These are phyloP conservation scores for Rana temporaria DNA, from an alignment of 2,113 vertebrate species.

Conservation along the genomic window DNA sequence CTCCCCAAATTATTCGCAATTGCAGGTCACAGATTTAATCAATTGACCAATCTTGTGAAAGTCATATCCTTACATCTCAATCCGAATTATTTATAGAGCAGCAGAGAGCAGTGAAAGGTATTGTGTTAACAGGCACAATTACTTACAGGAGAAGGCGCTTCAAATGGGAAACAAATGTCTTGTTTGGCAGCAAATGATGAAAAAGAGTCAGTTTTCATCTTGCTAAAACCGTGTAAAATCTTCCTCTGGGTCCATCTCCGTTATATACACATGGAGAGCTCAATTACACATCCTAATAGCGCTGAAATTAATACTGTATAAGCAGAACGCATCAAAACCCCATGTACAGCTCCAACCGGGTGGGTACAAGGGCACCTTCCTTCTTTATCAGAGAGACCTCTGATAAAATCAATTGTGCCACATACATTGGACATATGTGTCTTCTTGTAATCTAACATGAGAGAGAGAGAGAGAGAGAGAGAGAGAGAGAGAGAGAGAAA, in stretches of 20 bases:
- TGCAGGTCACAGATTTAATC: conserved; percentile 98
- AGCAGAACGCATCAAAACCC: too few species aligned
- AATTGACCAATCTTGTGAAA: conserved; percentile 95
- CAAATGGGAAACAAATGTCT: conserved; percentile 78
- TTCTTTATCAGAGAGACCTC: too few species aligned
- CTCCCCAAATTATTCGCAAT: conserved; percentile 96
- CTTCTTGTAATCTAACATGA: too few species aligned
- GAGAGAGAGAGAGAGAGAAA: neutral
- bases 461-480: too few species aligned
- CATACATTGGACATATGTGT: too few species aligned
- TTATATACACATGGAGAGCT: neutral
- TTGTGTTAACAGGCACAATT: conserved; percentile 78
- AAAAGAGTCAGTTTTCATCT: conserved; percentile 55
- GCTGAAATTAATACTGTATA: too few species aligned
- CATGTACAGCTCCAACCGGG: too few species aligned
- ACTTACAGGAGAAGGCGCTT: conserved; percentile 75
- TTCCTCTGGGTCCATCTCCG: neutral
- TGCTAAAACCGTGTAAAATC: conserved; percentile 42
- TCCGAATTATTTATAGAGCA: conserved; percentile 92
- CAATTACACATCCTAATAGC: too few species aligned
- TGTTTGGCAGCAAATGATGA: conserved; percentile 68
- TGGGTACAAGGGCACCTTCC: too few species aligned
- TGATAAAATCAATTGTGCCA: neutral
- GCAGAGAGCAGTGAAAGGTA: conserved; percentile 72
- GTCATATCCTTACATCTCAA: conserved; percentile 94